Evolutionary conservation across 2,797 vertebrate species (phyloP), one percentile per base, ranked within the genome.

Genomic region (Telmatherina bonti): DNA sequence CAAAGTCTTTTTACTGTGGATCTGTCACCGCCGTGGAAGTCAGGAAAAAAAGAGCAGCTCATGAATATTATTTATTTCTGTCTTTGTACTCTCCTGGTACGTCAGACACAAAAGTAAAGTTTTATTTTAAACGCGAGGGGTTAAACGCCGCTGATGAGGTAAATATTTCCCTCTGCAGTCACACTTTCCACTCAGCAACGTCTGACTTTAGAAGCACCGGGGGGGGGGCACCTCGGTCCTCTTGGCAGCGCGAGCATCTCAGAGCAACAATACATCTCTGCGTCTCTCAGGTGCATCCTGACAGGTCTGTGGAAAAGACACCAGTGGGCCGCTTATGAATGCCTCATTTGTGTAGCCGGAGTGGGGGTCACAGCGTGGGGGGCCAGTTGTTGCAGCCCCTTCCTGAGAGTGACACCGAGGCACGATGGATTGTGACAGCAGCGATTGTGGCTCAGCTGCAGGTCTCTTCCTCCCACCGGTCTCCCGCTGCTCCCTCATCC

Each of bases 371-470:
- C 58, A 26, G 74, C 63, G 91, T 92, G 87, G 88, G 85, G 82
- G 89, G 85, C 81, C n/a, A n/a, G n/a, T n/a, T n/a, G n/a, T n/a
- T n/a, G n/a, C 87, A 70, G 72, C 72, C 74, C 62, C 91, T 92
- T 93, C 92, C 90, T 91, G 82, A 69, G 79, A 83, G 70, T 84
- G 87, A 87, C 90, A 91, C 53, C 70, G 74, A 86, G 78, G 65
- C 81, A 73, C 85, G 78, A 89, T 74, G 75, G 86, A 72, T 78
- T 91, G 91, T 93, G 91, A 93, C 92, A 89, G 91, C 71, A 70
- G 84, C 84, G 81, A 92, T 94, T 93, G 91, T 94, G 82, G 79
- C 83, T 79, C 58, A 75, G 78, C 78, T 87, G 78, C 89, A 84
- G 81, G 79, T 83, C 80, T 89, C 89, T 87, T 91, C 88, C 91